These are phyloP conservation scores for Spilosoma lubricipeda DNA, from an alignment of 2,888 invertebrate genomes.

Conservation along the genomic window DNA sequence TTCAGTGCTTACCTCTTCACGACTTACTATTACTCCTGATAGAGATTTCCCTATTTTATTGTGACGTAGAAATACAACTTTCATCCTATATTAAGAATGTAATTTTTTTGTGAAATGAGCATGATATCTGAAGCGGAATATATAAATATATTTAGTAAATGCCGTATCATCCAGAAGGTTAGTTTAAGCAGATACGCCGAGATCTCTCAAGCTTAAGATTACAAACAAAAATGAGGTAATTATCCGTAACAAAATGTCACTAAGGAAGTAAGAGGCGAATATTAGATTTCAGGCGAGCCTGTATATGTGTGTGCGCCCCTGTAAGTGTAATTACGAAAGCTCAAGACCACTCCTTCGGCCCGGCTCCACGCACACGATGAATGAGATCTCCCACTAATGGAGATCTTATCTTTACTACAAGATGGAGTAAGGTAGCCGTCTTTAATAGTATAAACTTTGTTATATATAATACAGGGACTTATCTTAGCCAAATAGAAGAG, in stretches of 20 bases:
- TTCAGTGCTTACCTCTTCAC: conserved; percentile 56
- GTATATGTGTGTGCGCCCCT: conserved; percentile 63
- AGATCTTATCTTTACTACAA: conserved; percentile 79
- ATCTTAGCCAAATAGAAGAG: conserved; percentile 74
- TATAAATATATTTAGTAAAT: conserved; percentile 39
- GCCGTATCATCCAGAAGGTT: conserved; percentile 34
- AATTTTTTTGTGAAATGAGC: conserved; percentile 14
- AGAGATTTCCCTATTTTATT: conserved; percentile 53
- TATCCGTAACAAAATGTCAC: conserved; percentile 44
- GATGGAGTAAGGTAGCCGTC: conserved; percentile 78
- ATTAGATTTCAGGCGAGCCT: conserved; percentile 61
- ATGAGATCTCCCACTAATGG: conserved; percentile 82
- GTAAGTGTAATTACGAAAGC: conserved; percentile 73
- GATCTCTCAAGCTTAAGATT: conserved; percentile 42
- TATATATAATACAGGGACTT: conserved; percentile 78
- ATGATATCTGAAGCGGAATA: conserved; percentile 25
- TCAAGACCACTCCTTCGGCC: conserved; percentile 62
- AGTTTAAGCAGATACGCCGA: conserved; percentile 25
- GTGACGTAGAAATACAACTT: conserved; percentile 40
- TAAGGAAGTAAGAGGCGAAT: conserved; percentile 58
- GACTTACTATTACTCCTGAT: conserved; percentile 51
- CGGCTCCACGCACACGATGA: conserved; percentile 76
- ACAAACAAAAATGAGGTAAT: conserved; percentile 51
- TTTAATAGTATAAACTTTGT: conserved; percentile 78
- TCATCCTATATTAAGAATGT: conserved; percentile 31